Conservation (phyloP, 1,140 invertebrate genomes). For the Drosophila bipectinata region DNA sequence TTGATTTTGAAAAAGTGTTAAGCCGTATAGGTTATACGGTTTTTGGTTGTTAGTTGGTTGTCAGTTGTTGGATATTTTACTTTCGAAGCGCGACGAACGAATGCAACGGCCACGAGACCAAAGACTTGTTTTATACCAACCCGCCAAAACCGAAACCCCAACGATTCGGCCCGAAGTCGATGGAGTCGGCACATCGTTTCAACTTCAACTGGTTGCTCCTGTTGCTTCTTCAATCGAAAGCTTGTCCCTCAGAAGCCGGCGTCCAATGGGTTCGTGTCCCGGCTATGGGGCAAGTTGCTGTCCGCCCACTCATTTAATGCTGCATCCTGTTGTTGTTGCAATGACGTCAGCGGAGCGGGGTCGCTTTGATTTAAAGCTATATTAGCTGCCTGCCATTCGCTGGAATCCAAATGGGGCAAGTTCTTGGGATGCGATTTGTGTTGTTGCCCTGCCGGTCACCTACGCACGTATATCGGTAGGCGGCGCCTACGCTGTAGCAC, state of each 20-base stretch:
- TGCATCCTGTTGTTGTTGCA: slow-evolving; percentile 10
- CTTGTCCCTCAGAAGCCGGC: slow-evolving; percentile 23
- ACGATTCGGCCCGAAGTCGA: slow-evolving; percentile 5
- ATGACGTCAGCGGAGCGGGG: slow-evolving; percentile 64
- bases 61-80: slow-evolving; percentile 38
- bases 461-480: slow-evolving; percentile 62
- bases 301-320: slow-evolving; percentile 53
- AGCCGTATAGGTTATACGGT: slow-evolving; percentile 15
- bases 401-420: slow-evolving; percentile 51
- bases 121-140: slow-evolving; percentile 69
- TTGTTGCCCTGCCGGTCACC: slow-evolving; percentile 42
- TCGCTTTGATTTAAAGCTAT: slow-evolving; percentile 65
- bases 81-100: slow-evolving; percentile 75
- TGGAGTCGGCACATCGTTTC: slow-evolving; percentile 30
- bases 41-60: slow-evolving; percentile 11
- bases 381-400: slow-evolving; percentile 67
- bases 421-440: slow-evolving; percentile 9
- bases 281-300: slow-evolving; percentile 8
- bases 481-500: slow-evolving; percentile 56
- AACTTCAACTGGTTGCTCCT: slow-evolving; percentile 75
- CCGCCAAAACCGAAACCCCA: slow-evolving; percentile 46
- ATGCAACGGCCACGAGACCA: slow-evolving; percentile 47
- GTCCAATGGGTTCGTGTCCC: slow-evolving; percentile 43
- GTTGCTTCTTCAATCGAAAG: slow-evolving; percentile 69
- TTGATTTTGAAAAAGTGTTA: slow-evolving; percentile 10